Percentiles rank a stretch among this genome's conserved stretches.
Evolutionary conservation across 2,797 vertebrate genomes (phyloP).

Genomic region (Muscicapa striata): DNA sequence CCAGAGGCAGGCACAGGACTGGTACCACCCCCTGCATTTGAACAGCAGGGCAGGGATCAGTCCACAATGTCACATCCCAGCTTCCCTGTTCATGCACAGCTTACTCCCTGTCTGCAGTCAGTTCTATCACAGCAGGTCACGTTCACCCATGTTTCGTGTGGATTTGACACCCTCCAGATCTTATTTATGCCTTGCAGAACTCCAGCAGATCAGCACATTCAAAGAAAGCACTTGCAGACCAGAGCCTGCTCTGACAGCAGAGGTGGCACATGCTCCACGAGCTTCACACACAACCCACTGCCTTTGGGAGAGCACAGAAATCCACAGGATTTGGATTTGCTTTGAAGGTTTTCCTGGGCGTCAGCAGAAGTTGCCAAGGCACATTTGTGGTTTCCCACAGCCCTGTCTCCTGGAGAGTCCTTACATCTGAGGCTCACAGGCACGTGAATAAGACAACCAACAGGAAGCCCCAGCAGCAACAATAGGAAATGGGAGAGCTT

Average conservation of each 20-base stretch:
- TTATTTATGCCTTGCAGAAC: not conserved
- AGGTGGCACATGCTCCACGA: not conserved
- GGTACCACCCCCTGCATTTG: not conserved
- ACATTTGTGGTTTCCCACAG: not conserved
- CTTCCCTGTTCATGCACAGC: not conserved
- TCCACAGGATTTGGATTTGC: not conserved
- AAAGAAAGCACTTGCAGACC: not conserved
- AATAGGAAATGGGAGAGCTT: not conserved
- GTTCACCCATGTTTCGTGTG: accelerated
- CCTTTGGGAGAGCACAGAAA: not conserved
- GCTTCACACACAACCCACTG: not conserved
- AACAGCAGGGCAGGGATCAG: not conserved
- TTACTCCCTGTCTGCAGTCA: not conserved
- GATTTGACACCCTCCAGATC: not conserved
- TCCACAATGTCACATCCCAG: not conserved
- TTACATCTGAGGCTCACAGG: not conserved
- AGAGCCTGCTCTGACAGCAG: not conserved
- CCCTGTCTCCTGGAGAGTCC: accelerated
- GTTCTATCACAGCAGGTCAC: not conserved
- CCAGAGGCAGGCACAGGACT: not conserved
- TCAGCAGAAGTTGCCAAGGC: not conserved
- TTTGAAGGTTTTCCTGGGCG: not conserved
- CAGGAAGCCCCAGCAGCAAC: not conserved
- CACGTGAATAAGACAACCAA: not conserved
- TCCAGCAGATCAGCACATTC: not conserved